These are phyloP conservation scores for Emmelina monodactyla DNA, from an alignment of 2,888 invertebrate genomes.

Conservation along the genomic window DNA sequence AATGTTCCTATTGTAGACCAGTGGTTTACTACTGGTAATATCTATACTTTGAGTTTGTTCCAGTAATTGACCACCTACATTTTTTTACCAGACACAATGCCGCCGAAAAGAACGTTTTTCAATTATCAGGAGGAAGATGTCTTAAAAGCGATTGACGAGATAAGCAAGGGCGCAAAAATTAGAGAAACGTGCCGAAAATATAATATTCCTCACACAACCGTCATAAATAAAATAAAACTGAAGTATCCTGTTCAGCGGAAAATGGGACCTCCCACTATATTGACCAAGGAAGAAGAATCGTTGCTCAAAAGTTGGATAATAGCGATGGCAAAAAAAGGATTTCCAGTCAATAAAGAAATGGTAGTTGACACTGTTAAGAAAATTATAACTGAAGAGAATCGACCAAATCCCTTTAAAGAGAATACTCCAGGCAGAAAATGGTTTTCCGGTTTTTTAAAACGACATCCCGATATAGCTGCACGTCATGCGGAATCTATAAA, in stretches of 20 bases:
- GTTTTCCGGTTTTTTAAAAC: constrained; percentile 12
- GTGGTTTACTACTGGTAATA: too few relatives aligned
- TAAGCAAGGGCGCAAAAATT: too few relatives aligned
- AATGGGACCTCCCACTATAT: constrained; percentile 7
- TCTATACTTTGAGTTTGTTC: too few relatives aligned
- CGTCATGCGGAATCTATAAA: constrained; percentile 15
- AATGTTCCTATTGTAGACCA: too few relatives aligned
- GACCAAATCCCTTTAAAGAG: constrained; percentile 13
- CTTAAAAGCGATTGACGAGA: too few relatives aligned
- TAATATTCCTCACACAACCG: constrained; percentile 4
- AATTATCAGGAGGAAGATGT: too few relatives aligned
- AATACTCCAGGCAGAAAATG: constrained; percentile 13
- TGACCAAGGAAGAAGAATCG: constrained; percentile 3
- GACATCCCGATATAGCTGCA: constrained; percentile 10
- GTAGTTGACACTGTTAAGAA: constrained; percentile 9
- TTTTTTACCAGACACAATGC: too few relatives aligned
- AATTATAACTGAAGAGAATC: constrained; percentile 11
- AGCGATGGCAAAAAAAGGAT: constrained; percentile 8
- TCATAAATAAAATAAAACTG: constrained; percentile 6
- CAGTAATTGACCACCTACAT: too few relatives aligned
- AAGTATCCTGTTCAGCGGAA: constrained; percentile 5
- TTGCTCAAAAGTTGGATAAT: constrained; percentile 4
- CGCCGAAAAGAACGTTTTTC: too few relatives aligned
- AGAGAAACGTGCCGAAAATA: constrained; percentile 6
- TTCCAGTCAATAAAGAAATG: constrained; percentile 5